phyloP scores from a whole-genome alignment of 1,140 invertebrate species.

The Pseudomyrmex concolor region DNA sequence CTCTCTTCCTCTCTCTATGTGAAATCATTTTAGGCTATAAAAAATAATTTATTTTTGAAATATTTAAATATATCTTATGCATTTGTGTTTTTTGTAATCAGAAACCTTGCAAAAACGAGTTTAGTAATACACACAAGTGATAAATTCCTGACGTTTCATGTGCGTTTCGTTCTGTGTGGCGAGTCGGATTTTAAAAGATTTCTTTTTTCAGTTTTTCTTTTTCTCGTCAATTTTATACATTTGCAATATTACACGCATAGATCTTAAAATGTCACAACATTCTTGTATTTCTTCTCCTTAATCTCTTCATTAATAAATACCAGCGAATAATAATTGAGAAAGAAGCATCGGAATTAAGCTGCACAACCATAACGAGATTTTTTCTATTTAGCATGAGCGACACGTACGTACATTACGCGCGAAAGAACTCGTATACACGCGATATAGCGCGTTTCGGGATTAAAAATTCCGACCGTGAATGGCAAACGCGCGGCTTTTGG shows the following conservation, averaged over 20 bases:
- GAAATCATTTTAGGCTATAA: too few species aligned
- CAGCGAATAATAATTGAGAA: background rate
- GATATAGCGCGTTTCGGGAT: slow-evolving; percentile 43
- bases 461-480: slow-evolving; percentile 64
- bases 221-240: background rate
- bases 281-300: background rate
- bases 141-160: background rate
- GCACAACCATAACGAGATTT: too few species aligned
- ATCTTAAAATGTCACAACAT: too few species aligned
- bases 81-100: too few species aligned
- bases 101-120: too few species aligned
- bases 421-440: slow-evolving; percentile 1
- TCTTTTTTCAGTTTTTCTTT: background rate
- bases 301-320: background rate
- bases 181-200: background rate
- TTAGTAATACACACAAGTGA: too few species aligned
- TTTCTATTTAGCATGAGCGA: background rate
- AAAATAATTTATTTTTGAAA: too few species aligned
- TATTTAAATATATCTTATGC: too few species aligned
- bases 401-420: background rate
- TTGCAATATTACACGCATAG: too few species aligned
- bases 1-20: too few species aligned
- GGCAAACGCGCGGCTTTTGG: slow-evolving; percentile 24
- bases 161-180: background rate
- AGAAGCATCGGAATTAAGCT: background rate